Conservation (phyloP, 2,888 invertebrate genomes). For the Platycheirus albimanus region DNA sequence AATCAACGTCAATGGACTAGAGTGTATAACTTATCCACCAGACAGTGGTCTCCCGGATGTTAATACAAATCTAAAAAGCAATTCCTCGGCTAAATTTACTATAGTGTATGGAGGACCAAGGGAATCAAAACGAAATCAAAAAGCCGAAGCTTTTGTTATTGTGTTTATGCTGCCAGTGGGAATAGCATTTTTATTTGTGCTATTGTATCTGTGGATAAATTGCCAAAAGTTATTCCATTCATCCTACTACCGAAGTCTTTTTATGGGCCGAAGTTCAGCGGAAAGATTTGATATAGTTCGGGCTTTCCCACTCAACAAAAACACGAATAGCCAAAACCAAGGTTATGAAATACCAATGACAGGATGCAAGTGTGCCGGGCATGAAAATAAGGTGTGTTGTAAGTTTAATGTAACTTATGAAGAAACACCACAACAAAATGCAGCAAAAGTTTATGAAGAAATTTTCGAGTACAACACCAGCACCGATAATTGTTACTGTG, state of each 20-base stretch:
- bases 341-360: constrained; percentile 80
- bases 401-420: constrained; percentile 80
- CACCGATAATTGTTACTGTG: constrained; percentile 72
- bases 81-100: constrained; percentile 53
- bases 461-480: constrained; percentile 76
- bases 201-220: constrained; percentile 81
- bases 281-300: constrained; percentile 80
- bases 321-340: constrained; percentile 70
- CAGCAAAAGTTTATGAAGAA: constrained; percentile 79
- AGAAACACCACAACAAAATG: constrained; percentile 75
- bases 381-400: constrained; percentile 63
- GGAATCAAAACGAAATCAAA: constrained; percentile 79
- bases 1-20: constrained; percentile 81
- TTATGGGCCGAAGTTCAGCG: constrained; percentile 73
- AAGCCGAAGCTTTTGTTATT: constrained; percentile 79
- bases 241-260: constrained; percentile 78
- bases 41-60: neutral
- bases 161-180: constrained; percentile 81
- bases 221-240: constrained; percentile 81
- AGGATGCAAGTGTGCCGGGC: constrained; percentile 78
- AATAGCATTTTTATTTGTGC: constrained; percentile 79
- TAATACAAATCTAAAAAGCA: constrained; percentile 9
- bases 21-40: constrained; percentile 77
- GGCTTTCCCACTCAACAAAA: constrained; percentile 69
- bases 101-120: constrained; percentile 79